phyloP scores from a whole-genome alignment of 2,113 vertebrate genomes.

The Microcebus ravelobensis region DNA sequence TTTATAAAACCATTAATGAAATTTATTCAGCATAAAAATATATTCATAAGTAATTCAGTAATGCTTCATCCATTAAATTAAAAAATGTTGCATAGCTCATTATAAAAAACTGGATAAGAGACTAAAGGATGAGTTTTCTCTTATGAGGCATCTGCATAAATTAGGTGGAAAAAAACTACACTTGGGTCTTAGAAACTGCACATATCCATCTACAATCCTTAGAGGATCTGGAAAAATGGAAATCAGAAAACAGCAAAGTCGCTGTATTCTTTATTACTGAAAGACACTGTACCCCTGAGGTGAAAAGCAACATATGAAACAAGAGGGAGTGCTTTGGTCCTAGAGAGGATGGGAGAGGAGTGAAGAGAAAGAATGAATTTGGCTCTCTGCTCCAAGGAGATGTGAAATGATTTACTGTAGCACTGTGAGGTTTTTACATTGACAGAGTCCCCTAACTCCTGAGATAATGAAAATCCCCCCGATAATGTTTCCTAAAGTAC shows the following conservation, averaged over 20 bases:
- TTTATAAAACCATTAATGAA: slow-evolving; percentile 63
- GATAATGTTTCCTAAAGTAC: background rate
- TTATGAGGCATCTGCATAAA: slow-evolving; percentile 66
- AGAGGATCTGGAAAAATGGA: slow-evolving; percentile 28
- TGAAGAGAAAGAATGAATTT: background rate
- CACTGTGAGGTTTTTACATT: background rate
- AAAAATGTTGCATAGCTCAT: slow-evolving; percentile 35
- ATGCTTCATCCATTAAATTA: slow-evolving; percentile 57
- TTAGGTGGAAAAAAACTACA: slow-evolving; percentile 27
- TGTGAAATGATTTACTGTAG: background rate
- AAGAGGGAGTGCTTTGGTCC: background rate
- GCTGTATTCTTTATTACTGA: background rate
- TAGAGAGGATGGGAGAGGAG: fast-evolving
- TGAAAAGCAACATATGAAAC: background rate
- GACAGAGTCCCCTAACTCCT: background rate
- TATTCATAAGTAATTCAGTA: slow-evolving; percentile 64
- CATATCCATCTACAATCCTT: background rate
- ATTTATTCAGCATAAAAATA: slow-evolving; percentile 68
- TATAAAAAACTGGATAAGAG: slow-evolving; percentile 51
- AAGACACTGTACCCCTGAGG: slow-evolving; percentile 17
- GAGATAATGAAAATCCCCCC: background rate
- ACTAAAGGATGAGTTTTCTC: slow-evolving; percentile 70
- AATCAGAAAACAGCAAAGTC: slow-evolving; percentile 47
- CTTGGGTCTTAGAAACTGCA: background rate
- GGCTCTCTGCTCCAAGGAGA: background rate